Evolutionary conservation across 1,140 invertebrate species (phyloP).

Genomic region (Drosophila insularis): DNA sequence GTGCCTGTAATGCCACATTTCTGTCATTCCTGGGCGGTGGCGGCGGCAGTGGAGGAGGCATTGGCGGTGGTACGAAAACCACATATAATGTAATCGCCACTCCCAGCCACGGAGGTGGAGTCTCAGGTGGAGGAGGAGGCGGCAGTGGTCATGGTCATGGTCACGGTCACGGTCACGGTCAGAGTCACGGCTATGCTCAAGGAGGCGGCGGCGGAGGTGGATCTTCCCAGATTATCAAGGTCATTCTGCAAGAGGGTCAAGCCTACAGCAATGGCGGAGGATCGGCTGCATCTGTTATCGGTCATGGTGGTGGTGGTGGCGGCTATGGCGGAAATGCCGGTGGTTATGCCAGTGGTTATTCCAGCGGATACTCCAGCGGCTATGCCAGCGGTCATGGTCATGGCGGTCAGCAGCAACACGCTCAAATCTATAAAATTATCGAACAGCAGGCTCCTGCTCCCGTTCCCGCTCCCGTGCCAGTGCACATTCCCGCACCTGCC

Average conservation of each 20-base stretch:
- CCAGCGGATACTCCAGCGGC: constrained; percentile 9
- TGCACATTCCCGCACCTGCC: neutral
- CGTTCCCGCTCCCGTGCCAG: constrained; percentile 21
- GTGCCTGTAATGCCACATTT: constrained; percentile 69
- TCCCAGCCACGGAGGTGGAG: constrained; percentile 39
- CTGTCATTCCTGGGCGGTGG: constrained; percentile 72
- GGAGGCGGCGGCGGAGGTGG: constrained; percentile 34
- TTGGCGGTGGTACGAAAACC: constrained; percentile 44
- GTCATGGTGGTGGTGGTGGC: constrained; percentile 5
- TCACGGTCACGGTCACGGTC: constrained; percentile 26
- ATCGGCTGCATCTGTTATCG: constrained; percentile 18
- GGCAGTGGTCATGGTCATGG: constrained; percentile 20
- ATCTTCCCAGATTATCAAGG: constrained; percentile 65
- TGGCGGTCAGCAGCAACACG: constrained; percentile 27
- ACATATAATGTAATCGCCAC: constrained; percentile 70
- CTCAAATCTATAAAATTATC: constrained; percentile 69
- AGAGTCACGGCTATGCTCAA: constrained; percentile 36
- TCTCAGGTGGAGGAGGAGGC: constrained; percentile 4
- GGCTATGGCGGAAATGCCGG: neutral
- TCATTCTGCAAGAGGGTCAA: constrained; percentile 62
- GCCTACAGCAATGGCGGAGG: constrained; percentile 52
- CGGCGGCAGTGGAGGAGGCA: constrained; percentile 28
- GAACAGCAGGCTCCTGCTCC: constrained; percentile 48
- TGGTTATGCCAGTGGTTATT: too few species aligned
- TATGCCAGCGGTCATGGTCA: constrained; percentile 35